These are phyloP conservation scores for Cerastis rubricosa DNA, from an alignment of 2,888 invertebrate species.

Conservation along the genomic window DNA sequence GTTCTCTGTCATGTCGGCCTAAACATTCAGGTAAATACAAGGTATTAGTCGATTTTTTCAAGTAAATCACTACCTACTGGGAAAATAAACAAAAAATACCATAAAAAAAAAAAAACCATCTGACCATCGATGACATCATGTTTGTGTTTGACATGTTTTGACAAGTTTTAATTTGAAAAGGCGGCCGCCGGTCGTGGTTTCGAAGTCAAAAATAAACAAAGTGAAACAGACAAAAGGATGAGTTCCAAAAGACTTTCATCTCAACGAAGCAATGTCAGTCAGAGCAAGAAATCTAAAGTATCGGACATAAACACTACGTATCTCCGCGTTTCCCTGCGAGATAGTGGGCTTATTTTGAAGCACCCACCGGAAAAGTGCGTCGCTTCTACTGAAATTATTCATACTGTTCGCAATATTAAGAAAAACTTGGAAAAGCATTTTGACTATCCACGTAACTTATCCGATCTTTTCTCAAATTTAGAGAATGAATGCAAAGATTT, in stretches of 20 bases:
- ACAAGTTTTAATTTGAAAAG: constrained; percentile 28
- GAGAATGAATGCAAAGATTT: constrained; percentile 73
- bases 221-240: constrained; percentile 50
- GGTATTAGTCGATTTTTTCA: background rate
- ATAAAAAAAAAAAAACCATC: background rate
- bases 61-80: background rate
- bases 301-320: constrained; percentile 69
- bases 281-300: constrained; percentile 75
- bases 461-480: constrained; percentile 84
- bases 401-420: constrained; percentile 85
- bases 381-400: constrained; percentile 83
- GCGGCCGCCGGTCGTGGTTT: background rate
- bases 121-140: background rate
- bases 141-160: constrained; percentile 32
- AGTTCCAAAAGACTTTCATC: constrained; percentile 71
- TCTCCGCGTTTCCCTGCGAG: constrained; percentile 76
- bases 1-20: background rate
- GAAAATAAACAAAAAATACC: too few relatives aligned
- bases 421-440: constrained; percentile 79
- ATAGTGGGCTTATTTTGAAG: constrained; percentile 81
- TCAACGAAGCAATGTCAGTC: constrained; percentile 69
- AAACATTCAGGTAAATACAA: too few relatives aligned
- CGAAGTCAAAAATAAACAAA: background rate
- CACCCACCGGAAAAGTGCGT: constrained; percentile 80
- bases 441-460: constrained; percentile 90